These are phyloP conservation scores for Tragelaphus scriptus DNA, from an alignment of 2,113 vertebrate species.

Conservation along the genomic window DNA sequence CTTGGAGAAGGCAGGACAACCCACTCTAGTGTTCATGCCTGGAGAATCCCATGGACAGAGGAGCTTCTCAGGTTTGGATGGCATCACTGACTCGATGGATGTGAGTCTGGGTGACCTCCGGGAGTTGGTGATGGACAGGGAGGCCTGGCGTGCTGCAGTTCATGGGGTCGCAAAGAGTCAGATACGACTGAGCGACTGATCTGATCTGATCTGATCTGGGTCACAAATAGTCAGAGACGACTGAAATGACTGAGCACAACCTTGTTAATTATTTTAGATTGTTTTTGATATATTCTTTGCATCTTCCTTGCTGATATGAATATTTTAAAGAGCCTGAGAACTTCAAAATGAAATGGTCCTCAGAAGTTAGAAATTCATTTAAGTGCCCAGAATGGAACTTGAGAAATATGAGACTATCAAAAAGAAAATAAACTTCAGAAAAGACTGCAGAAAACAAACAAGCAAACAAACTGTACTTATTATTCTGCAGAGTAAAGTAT, in stretches of 20 bases:
- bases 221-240: neutral
- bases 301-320: neutral
- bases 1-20: neutral
- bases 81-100: too few species aligned
- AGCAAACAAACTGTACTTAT: neutral
- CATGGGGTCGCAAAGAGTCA: too few species aligned
- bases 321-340: neutral
- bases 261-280: neutral
- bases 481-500: neutral
- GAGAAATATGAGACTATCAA: neutral
- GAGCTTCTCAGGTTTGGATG: neutral
- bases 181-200: too few species aligned
- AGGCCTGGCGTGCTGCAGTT: too few species aligned
- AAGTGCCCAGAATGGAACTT: neutral
- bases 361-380: neutral
- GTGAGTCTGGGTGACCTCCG: too few species aligned
- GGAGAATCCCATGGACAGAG: neutral
- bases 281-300: neutral
- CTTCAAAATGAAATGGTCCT: neutral
- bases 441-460: neutral
- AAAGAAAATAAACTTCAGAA: neutral
- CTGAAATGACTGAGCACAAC: neutral
- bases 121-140: too few species aligned
- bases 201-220: too few species aligned
- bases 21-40: neutral